These are phyloP conservation scores for Uria lomvia DNA, from an alignment of 2,113 vertebrate genomes.

Conservation along the genomic window DNA sequence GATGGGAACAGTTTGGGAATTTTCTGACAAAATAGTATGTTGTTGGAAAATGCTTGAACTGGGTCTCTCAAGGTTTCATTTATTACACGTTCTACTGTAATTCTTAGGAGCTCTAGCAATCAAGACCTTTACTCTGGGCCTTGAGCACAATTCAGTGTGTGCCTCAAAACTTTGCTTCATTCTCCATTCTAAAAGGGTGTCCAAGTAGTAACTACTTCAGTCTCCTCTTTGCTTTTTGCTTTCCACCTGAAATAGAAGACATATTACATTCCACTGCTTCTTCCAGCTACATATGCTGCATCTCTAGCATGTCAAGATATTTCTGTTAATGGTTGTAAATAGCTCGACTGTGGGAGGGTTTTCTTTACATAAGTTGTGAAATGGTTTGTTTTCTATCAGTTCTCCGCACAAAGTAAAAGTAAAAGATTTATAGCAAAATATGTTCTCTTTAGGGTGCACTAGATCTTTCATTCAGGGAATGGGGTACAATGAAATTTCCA, in stretches of 20 bases:
- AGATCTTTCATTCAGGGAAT: background rate
- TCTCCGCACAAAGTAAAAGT: background rate
- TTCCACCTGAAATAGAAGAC: background rate
- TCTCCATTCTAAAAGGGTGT: background rate
- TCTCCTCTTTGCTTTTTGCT: background rate
- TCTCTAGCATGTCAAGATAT: background rate
- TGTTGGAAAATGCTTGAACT: background rate
- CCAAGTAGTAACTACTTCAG: background rate
- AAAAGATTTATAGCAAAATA: background rate
- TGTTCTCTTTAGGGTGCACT: background rate
- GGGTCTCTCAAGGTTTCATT: background rate
- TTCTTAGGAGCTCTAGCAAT: background rate
- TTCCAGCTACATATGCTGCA: background rate
- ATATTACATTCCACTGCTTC: background rate
- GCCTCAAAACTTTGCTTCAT: background rate
- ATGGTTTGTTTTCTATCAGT: background rate
- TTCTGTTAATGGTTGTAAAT: background rate
- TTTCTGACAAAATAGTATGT: background rate
- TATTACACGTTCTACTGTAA: background rate
- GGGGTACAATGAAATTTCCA: background rate
- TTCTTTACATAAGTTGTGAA: background rate
- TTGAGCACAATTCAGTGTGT: background rate
- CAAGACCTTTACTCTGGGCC: background rate
- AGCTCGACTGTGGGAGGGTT: background rate
- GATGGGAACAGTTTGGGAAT: background rate